These are phyloP conservation scores for Keiferia lycopersicella DNA, from an alignment of 2,888 invertebrate genomes.

Conservation along the genomic window DNA sequence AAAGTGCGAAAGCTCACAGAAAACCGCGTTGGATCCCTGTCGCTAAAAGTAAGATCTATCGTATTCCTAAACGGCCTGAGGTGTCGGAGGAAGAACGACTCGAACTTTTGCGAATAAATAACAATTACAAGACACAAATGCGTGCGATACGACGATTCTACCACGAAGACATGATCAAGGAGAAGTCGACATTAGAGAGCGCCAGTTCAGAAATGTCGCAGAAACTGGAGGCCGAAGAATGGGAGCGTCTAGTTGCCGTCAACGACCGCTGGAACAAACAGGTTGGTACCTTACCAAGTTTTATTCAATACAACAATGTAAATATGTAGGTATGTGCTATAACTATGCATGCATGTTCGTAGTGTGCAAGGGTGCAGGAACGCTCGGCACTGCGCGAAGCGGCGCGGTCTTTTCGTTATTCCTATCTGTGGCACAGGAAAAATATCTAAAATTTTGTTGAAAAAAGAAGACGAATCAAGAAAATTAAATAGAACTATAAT, in stretches of 20 bases:
- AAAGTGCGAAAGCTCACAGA: constrained; percentile 72
- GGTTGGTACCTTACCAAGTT: constrained; percentile 48
- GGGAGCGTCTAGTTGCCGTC: constrained; percentile 78
- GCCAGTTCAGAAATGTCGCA: constrained; percentile 79
- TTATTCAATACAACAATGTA: too few species aligned
- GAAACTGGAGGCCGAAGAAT: constrained; percentile 83
- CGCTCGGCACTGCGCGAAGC: too few species aligned
- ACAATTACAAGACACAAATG: constrained; percentile 85
- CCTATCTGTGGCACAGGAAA: too few species aligned
- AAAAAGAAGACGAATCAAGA: too few species aligned
- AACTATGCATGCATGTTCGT: too few species aligned
- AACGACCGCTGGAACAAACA: constrained; percentile 88
- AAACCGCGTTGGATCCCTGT: constrained; percentile 91
- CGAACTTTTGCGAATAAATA: constrained; percentile 85
- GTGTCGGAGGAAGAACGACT: constrained; percentile 83
- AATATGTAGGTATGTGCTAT: too few species aligned
- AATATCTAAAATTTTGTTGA: too few species aligned
- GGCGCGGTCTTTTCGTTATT: too few species aligned
- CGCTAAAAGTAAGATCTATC: constrained; percentile 90
- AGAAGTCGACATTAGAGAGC: constrained; percentile 73
- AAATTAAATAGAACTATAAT: too few species aligned
- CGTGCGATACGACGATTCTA: constrained; percentile 79
- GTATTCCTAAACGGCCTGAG: constrained; percentile 82
- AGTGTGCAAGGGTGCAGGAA: too few species aligned
- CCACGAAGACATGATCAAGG: constrained; percentile 75